Conservation (phyloP, 2,797 vertebrate genomes). For the Muraenolepis orangiensis region DNA sequence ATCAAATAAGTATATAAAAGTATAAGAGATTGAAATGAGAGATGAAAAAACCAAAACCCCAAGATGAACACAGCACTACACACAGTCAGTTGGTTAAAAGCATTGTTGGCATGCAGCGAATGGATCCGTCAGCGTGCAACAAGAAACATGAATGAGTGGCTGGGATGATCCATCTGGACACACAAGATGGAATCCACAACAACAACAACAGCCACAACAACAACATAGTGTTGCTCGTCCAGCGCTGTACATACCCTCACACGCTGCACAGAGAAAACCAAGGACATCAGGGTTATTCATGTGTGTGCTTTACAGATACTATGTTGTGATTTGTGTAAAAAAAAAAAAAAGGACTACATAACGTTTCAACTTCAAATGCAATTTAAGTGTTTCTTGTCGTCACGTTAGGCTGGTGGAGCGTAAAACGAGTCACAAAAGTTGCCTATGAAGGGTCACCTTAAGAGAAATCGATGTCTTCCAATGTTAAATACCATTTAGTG, state of each 20-base stretch:
- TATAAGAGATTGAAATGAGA: not conserved
- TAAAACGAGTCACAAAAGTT: not conserved
- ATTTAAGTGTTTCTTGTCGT: not conserved
- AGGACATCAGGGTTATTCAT: slow-evolving; percentile 48
- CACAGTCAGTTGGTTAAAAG: not conserved
- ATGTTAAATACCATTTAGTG: no score
- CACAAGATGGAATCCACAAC: slow-evolving; percentile 37
- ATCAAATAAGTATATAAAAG: not conserved
- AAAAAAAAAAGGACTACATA: no score
- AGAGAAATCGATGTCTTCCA: not conserved
- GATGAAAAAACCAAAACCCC: not conserved
- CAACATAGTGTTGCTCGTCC: not conserved
- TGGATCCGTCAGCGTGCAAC: not conserved
- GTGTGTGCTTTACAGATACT: not conserved
- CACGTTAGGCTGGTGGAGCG: not conserved
- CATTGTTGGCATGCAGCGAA: not conserved
- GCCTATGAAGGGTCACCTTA: not conserved
- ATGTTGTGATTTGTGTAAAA: not conserved
- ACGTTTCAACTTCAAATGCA: not conserved
- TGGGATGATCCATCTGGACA: slow-evolving; percentile 32
- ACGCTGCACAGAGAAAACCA: slow-evolving; percentile 75
- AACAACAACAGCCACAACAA: not conserved
- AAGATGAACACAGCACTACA: not conserved
- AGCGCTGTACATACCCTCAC: slow-evolving; percentile 75
- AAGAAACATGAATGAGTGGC: not conserved